Evolutionary conservation across 1,140 invertebrate species (phyloP).

Genomic region (Maconellicoccus hirsutus): DNA sequence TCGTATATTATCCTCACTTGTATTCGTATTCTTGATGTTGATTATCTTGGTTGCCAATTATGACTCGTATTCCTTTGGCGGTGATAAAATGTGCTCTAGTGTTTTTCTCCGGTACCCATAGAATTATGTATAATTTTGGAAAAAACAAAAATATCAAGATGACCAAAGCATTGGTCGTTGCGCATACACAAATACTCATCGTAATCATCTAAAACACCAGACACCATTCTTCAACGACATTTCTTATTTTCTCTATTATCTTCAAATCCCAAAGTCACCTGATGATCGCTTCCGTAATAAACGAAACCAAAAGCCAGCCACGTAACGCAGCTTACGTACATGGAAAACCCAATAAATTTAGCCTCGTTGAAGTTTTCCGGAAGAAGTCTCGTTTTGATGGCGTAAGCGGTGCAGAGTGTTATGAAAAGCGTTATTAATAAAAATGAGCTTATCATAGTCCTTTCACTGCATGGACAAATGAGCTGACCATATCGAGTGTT

Average conservation of each 20-base stretch:
- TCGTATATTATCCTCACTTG: no score
- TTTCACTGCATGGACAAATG: constrained; percentile 42
- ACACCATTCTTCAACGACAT: no score
- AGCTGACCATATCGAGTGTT: not conserved
- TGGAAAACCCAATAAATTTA: constrained; percentile 43
- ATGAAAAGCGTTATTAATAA: constrained; percentile 55
- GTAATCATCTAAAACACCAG: no score
- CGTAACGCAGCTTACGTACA: not conserved
- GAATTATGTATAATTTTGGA: not conserved
- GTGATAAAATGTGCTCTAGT: not conserved
- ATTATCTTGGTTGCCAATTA: no score
- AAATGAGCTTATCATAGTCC: constrained; percentile 79
- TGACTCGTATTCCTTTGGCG: no score
- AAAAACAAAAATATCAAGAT: not conserved
- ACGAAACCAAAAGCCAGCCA: not conserved
- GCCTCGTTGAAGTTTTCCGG: constrained; percentile 64
- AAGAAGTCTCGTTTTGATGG: constrained; percentile 59
- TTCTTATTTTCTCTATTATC: no score
- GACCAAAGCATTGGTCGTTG: not conserved
- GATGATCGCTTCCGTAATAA: no score
- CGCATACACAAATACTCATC: not conserved
- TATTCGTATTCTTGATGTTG: no score
- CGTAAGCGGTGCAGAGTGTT: constrained; percentile 57
- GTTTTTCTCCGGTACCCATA: not conserved
- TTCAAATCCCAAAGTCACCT: no score